Evolutionary conservation across 2,888 invertebrate genomes (phyloP), one percentile per base, ranked within the genome.

Genomic region (Agrypnus murinus): DNA sequence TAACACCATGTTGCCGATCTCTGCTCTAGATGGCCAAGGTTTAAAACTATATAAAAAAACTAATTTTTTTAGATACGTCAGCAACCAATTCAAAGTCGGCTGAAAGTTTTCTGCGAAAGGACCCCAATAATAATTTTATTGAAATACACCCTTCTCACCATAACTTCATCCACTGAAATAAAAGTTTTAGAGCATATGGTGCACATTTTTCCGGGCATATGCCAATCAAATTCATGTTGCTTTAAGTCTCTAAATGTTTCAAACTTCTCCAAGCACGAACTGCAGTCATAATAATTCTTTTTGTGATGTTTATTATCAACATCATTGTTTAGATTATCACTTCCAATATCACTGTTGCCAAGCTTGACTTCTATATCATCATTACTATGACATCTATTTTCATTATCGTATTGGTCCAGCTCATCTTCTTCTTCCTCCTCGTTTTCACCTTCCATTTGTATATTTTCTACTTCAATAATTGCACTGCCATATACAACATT

Each of bases 121-220:
- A n/a, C n/a, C n/a, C n/a, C n/a, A n/a, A n/a, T n/a, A n/a, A n/a
- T n/a, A n/a, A n/a, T n/a, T n/a, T n/a, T n/a, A n/a, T n/a, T n/a
- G n/a, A n/a, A n/a, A n/a, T n/a, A n/a, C n/a, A n/a, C n/a, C n/a
- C n/a, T n/a, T n/a, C n/a, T n/a, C n/a, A 66, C 65, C 58, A 46
- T 58, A 6, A 58, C 17, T 25, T 58, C 32, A 36, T 48, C 65
- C 8, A 43, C 38, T 4, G 72, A 70, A 43, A 55, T 58, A 14
- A 70, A 73, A 53, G 7, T 40, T 43, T 50, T 53, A 12, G 40
- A 50, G 32, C 74, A 36, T 45, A 69, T 14, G 32, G 59, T 25
- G 55, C 64, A 64, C 9, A 38, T 36, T 45, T 62, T 66, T 17
- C 48, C 25, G 12, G 34, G n/a, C 48, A 46, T 12, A 15, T 66